Evolutionary conservation across 2,797 vertebrate species (phyloP).

Genomic region (Coranthus polyacanthus): DNA sequence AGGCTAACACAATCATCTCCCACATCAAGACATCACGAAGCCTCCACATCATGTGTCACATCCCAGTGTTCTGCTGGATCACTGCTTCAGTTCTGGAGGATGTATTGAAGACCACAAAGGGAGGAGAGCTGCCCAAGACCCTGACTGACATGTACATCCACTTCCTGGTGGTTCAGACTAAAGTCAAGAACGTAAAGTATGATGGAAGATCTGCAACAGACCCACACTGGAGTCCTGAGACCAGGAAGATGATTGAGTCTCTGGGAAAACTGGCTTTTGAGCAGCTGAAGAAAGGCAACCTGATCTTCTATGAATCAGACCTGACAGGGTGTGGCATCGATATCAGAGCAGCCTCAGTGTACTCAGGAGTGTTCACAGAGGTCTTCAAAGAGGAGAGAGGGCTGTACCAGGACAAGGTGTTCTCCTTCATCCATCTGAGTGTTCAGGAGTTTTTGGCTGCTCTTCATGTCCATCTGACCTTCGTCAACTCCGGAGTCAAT

Average conservation of each 20-base stretch:
- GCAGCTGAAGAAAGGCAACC: conserved; percentile 7
- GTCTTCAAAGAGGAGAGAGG: conserved; percentile 9
- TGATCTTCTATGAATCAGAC: conserved; percentile 14
- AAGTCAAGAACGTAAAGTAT: conserved; percentile 28
- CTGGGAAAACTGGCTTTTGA: conserved; percentile 18
- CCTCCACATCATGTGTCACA: conserved; percentile 62
- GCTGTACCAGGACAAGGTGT: conserved; percentile 5
- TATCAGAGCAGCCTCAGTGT: background rate
- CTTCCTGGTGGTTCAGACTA: conserved; percentile 48
- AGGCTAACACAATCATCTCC: conserved; percentile 7
- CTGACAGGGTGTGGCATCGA: background rate
- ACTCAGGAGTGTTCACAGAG: conserved; percentile 10
- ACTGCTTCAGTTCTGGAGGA: conserved; percentile 21
- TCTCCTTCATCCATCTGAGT: conserved; percentile 20
- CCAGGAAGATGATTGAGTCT: background rate
- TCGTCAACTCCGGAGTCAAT: conserved; percentile 32
- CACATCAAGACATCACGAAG: conserved; percentile 38
- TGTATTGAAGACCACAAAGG: background rate
- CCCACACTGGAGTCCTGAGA: background rate
- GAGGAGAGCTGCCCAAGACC: conserved; percentile 33
- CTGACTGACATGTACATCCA: conserved; percentile 49
- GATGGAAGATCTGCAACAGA: conserved; percentile 17
- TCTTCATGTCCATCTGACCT: conserved; percentile 51
- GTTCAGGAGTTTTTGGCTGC: conserved; percentile 65
- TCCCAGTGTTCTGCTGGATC: conserved; percentile 63